These are phyloP conservation scores for Diogma glabrata DNA, from an alignment of 2,888 invertebrate genomes.

Conservation along the genomic window DNA sequence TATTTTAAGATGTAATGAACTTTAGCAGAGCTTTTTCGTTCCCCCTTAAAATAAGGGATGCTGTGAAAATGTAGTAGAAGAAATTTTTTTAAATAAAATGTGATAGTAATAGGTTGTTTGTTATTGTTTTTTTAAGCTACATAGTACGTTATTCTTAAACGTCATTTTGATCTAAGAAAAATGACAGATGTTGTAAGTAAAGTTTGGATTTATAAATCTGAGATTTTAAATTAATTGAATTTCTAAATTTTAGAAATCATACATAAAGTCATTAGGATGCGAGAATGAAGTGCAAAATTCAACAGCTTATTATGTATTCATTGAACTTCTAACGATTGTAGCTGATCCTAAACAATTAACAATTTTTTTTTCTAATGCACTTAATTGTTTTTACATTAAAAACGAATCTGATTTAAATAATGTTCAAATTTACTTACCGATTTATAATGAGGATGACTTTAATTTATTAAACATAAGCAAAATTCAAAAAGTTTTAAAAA, in stretches of 20 bases:
- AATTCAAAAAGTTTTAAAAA: neutral
- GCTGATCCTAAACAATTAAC: too few relatives aligned
- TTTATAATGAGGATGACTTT: neutral
- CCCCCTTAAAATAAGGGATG: neutral
- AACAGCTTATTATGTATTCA: neutral
- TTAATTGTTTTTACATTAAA: too few relatives aligned
- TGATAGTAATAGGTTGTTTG: neutral
- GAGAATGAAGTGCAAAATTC: neutral
- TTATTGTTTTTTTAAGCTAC: neutral
- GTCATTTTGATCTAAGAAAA: neutral
- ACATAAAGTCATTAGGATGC: neutral
- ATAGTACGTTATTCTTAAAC: neutral
- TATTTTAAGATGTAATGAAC: too few relatives aligned
- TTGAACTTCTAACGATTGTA: neutral
- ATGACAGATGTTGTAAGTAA: conserved; percentile 6
- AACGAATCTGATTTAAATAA: too few relatives aligned
- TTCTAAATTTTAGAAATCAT: neutral
- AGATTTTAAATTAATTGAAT: neutral
- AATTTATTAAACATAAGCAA: neutral
- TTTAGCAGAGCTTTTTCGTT: too few relatives aligned
- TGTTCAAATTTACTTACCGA: neutral
- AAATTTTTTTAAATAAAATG: neutral
- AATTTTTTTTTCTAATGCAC: too few relatives aligned
- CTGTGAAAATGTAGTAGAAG: neutral
- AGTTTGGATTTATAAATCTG: neutral